These are phyloP conservation scores for Zaprionus lineosus DNA, from an alignment of 2,888 invertebrate genomes.

Conservation along the genomic window DNA sequence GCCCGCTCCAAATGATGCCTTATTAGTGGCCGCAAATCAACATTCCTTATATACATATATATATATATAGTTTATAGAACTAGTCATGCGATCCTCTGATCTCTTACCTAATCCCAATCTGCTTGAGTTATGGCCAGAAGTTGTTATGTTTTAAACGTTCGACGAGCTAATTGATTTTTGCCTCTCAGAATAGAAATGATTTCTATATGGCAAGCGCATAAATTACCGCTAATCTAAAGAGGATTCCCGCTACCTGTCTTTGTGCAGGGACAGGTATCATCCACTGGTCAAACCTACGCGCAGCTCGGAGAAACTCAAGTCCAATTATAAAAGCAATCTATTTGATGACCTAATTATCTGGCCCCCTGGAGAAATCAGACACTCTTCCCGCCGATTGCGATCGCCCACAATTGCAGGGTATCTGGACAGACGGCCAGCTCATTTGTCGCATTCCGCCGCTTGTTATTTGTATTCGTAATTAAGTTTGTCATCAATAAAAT, in stretches of 20 bases:
- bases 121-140: slow-evolving; percentile 12
- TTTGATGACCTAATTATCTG: too few relatives aligned
- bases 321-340: too few relatives aligned
- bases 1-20: slow-evolving; percentile 33
- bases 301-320: too few relatives aligned
- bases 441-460: slow-evolving; percentile 8
- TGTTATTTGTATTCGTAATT: slow-evolving; percentile 45
- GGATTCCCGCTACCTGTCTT: too few relatives aligned
- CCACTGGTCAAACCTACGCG: too few relatives aligned
- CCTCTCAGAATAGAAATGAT: background rate
- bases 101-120: too few relatives aligned
- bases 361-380: too few relatives aligned
- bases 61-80: slow-evolving; percentile 1
- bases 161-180: slow-evolving; percentile 24
- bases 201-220: too few relatives aligned
- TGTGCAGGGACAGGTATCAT: too few relatives aligned
- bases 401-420: slow-evolving; percentile 16
- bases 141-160: slow-evolving; percentile 17
- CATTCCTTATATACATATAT: slow-evolving; percentile 6
- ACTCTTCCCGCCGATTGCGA: too few relatives aligned
- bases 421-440: background rate
- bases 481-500: slow-evolving; percentile 63
- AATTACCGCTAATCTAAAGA: too few relatives aligned
- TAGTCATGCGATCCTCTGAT: slow-evolving; percentile 4
- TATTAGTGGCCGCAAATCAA: slow-evolving; percentile 42